Evolutionary conservation across 2,797 vertebrate genomes (phyloP).

Genomic region (Psittacula derbiana): DNA sequence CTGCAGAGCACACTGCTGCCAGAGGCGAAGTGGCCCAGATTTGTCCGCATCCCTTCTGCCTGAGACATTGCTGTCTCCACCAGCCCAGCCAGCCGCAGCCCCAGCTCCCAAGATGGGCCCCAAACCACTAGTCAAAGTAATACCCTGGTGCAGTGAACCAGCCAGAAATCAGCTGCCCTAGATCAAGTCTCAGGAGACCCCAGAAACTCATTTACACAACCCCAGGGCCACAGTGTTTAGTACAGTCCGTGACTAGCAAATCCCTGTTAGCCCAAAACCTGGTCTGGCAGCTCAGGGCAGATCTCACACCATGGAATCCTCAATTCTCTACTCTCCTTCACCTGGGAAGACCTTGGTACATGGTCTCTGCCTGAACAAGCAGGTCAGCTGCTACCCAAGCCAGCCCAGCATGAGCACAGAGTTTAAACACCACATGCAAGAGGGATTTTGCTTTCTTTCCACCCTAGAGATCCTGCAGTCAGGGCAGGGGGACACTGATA

Average conservation of each 20-base stretch:
- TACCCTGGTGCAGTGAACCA: not conserved
- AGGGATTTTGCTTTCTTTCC: not conserved
- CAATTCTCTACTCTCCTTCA: fast-evolving
- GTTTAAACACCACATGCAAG: fast-evolving
- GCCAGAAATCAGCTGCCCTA: not conserved
- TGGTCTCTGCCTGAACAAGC: not conserved
- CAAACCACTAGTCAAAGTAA: conserved; percentile 2
- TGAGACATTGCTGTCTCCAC: not conserved
- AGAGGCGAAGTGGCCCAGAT: not conserved
- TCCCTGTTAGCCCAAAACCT: not conserved
- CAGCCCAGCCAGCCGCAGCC: not conserved
- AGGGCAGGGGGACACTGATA: not conserved
- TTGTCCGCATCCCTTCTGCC: not conserved
- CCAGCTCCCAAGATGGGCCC: not conserved
- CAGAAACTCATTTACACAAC: not conserved
- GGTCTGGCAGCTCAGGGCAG: not conserved
- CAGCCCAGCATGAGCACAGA: not conserved
- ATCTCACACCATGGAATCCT: fast-evolving
- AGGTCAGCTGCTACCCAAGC: not conserved
- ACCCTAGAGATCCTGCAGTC: fast-evolving
- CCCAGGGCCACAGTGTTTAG: not conserved
- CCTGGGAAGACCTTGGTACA: not conserved
- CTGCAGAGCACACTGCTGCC: fast-evolving
- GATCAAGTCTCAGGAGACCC: not conserved
- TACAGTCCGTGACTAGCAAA: not conserved